Base-by-base conservation (phyloP, 2,113 vertebrate genomes). In the Percopsis transmontana region DNA sequence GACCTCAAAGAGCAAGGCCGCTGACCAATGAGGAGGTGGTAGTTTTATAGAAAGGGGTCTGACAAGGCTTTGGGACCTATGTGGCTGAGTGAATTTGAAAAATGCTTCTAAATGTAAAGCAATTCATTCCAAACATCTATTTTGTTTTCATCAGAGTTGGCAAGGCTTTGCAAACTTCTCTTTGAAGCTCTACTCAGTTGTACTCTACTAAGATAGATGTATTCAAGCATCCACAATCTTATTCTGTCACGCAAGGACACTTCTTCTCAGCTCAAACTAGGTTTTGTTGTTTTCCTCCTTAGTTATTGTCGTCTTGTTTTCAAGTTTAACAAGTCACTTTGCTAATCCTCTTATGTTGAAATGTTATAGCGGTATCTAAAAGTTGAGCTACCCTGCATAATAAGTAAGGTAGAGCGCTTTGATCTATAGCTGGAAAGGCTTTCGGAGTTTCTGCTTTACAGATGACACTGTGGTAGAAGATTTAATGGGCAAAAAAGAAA, bases 371-470 rank as follows among this genome's bases (percentile, higher is more conserved):
- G 0, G 70, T 64, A 63, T 85, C 70, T 58, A 66, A 81, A 81
- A 81, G 79, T 83, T 68, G 81, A 88, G 88, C 81, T 74, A 65
- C 66, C 64, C 75, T 44, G 76, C 70, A 65, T 82, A 80, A 88
- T 87, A 69, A 86, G 77, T 39, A 72, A 88, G 78, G 81, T 85
- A 50, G 75, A 80, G 68, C 79, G 78, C 81, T 88, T 88, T 88
- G 86, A 86, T 87, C 81, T 79, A 33, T 33, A 52, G 62, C 80
- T 53, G 57, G 63, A 72, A 80, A 84, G 68, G 69, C 68, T 67
- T 69, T 70, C 48, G 57, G 58, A 16, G 19, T 83, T 74, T 78
- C 76, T 72, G 68, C 71, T 74, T 68, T 68, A 2, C 54, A 64
- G 71, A 75, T 38, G 59, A 75, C 58, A 40, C 58, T 20, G 68